Conservation (phyloP, 1,140 invertebrate genomes). For the Pogonus chalceus region DNA sequence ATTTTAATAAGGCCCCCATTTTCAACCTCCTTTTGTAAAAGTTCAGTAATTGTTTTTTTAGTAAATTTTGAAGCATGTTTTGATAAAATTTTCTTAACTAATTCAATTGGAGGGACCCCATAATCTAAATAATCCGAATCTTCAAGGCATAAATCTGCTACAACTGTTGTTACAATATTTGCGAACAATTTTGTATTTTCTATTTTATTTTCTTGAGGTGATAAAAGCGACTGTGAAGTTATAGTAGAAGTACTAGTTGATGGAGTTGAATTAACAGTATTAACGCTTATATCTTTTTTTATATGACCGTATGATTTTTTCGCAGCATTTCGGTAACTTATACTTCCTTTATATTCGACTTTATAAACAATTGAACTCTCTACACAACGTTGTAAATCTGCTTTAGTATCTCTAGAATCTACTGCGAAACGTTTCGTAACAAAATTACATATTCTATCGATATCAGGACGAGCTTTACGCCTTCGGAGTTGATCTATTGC, state of each 20-base stretch:
- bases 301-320: constrained; percentile 43
- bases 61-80: constrained; percentile 52
- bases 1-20: constrained; percentile 55
- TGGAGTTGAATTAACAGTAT: constrained; percentile 17
- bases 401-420: constrained; percentile 58
- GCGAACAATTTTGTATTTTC: constrained; percentile 30
- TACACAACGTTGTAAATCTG: constrained; percentile 62
- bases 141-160: constrained; percentile 55
- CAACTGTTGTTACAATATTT: constrained; percentile 49
- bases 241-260: too few relatives aligned
- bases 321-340: constrained; percentile 72
- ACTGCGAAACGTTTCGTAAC: constrained; percentile 62
- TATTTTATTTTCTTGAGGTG: constrained; percentile 13
- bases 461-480: constrained; percentile 72
- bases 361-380: constrained; percentile 67
- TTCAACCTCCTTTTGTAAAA: constrained; percentile 54
- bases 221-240: background rate
- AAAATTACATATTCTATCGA: constrained; percentile 72
- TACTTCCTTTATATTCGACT: constrained; percentile 79
- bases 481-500: constrained; percentile 73
- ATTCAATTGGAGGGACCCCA: constrained; percentile 52
- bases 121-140: constrained; percentile 60
- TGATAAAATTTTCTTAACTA: constrained; percentile 51
- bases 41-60: constrained; percentile 51
- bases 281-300: constrained; percentile 6